phyloP scores from a whole-genome alignment of 53 echinoderm and acorn worm genomes.

The Mesocentrotus franciscanus region DNA sequence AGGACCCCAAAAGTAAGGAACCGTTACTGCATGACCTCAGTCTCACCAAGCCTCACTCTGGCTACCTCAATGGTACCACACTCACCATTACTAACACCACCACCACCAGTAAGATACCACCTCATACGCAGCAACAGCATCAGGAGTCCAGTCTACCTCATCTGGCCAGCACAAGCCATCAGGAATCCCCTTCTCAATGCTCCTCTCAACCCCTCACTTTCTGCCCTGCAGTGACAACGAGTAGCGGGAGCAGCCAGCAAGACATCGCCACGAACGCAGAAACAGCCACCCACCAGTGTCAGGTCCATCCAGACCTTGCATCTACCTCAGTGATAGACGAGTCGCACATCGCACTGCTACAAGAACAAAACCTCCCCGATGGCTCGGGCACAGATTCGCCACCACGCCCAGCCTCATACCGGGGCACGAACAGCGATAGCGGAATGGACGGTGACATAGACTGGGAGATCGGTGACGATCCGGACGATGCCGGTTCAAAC shows the following conservation, averaged over 20 bases:
- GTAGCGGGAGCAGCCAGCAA: not conserved
- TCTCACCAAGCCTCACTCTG: slow-evolving; percentile 23
- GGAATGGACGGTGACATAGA: slow-evolving; percentile 80
- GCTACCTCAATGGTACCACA: slow-evolving; percentile 55
- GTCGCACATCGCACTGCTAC: not conserved
- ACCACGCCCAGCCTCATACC: slow-evolving; percentile 65
- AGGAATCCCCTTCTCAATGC: slow-evolving; percentile 11
- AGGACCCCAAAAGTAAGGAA: slow-evolving; percentile 34
- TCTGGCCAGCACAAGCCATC: slow-evolving; percentile 21
- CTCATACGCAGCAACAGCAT: slow-evolving; percentile 44
- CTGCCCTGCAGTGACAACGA: not conserved
- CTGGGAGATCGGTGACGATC: slow-evolving; percentile 64
- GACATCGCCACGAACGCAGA: not conserved
- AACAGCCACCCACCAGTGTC: slow-evolving; percentile 19
- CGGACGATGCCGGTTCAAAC: slow-evolving; percentile 59
- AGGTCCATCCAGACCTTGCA: slow-evolving; percentile 43
- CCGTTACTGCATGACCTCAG: slow-evolving; percentile 42
- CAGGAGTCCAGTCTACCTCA: slow-evolving; percentile 63
- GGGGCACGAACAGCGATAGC: slow-evolving; percentile 83
- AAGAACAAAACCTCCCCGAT: not conserved
- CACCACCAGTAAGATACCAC: not conserved
- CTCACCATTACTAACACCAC: slow-evolving; percentile 4
- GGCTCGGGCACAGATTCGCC: slow-evolving; percentile 43
- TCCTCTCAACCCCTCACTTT: not conserved
- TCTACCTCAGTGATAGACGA: slow-evolving; percentile 21